phyloP scores from a whole-genome alignment of 2,888 invertebrate genomes.

The Aleiodes leptofemur region DNA sequence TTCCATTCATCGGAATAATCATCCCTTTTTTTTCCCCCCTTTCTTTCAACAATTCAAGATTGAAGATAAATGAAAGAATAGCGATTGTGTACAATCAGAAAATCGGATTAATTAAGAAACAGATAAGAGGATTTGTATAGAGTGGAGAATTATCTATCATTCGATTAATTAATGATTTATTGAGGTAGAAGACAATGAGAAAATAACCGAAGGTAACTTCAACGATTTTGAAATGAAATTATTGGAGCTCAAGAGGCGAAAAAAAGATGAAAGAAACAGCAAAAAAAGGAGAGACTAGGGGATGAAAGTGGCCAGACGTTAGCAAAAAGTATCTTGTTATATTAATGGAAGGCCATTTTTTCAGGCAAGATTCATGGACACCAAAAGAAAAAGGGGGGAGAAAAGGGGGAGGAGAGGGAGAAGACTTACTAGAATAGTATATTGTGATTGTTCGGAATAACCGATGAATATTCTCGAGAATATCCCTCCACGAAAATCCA shows the following conservation, averaged over 20 bases:
- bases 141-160: conserved; percentile 56
- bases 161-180: conserved; percentile 51
- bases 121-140: conserved; percentile 51
- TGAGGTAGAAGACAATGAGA: not conserved
- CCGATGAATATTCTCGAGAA: no score
- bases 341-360: no score
- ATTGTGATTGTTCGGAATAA: no score
- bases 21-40: conserved; percentile 3
- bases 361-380: no score
- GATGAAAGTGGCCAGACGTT: no score
- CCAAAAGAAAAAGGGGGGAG: no score
- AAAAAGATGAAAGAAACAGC: no score
- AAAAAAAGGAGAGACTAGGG: no score
- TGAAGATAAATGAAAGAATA: not conserved
- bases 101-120: conserved; percentile 39
- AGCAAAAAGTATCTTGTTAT: no score
- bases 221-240: not conserved
- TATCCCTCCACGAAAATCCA: no score
- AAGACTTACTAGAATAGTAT: no score
- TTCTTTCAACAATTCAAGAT: not conserved
- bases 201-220: not conserved
- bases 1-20: not conserved
- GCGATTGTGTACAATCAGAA: conserved; percentile 12
- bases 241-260: not conserved
- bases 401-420: no score